Evolutionary conservation across 2,113 vertebrate genomes (phyloP).

Genomic region (Tragulus kanchil): DNA sequence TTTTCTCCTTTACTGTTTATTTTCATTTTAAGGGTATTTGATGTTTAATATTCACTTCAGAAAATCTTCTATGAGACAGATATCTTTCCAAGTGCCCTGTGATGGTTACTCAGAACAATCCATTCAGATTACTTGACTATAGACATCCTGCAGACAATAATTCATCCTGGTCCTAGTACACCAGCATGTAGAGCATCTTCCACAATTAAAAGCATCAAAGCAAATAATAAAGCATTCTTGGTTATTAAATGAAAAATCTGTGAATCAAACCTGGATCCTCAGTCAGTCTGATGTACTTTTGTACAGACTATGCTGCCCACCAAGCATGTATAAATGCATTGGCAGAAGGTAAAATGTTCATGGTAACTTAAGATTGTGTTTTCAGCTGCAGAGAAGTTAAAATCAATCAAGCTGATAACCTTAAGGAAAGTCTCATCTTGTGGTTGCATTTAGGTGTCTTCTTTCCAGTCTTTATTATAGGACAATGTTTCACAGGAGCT

Average conservation of each 20-base stretch:
- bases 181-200: accelerated
- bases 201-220: neutral
- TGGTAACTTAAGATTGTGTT: neutral
- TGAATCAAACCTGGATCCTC: neutral
- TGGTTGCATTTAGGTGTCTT: neutral
- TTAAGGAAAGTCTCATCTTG: neutral
- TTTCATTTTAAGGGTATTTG: neutral
- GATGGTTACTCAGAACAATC: neutral
- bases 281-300: neutral
- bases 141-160: neutral
- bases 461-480: neutral
- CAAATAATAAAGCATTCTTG: neutral
- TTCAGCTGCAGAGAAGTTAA: neutral
- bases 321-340: neutral
- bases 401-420: neutral
- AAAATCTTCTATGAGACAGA: neutral
- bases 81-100: neutral
- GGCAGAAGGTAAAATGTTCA: neutral
- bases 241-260: neutral
- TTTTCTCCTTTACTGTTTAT: neutral
- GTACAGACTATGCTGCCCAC: neutral
- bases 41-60: neutral
- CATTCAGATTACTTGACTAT: accelerated
- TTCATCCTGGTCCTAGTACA: neutral
- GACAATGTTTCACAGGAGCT: neutral